Conservation (phyloP, 2,888 invertebrate species). For the Tromatobia lineatoria region DNA sequence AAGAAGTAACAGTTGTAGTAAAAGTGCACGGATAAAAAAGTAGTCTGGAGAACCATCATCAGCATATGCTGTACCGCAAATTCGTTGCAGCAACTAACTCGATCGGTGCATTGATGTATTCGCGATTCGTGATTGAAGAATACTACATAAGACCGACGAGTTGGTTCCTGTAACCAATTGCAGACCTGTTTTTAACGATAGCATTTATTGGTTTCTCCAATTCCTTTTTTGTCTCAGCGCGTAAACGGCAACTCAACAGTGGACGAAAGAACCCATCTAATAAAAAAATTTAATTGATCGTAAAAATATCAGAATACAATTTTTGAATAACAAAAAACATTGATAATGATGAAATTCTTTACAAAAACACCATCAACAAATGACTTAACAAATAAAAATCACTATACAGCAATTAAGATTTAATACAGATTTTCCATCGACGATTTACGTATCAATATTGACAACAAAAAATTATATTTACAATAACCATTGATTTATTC, state of each 20-base stretch:
- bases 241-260: constrained; percentile 54
- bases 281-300: constrained; percentile 52
- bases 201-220: too few species aligned
- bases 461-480: constrained; percentile 3
- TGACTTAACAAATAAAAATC: constrained; percentile 32
- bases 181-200: too few species aligned
- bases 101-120: too few species aligned
- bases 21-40: too few species aligned
- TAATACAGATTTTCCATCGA: constrained; percentile 17
- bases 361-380: constrained; percentile 42
- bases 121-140: too few species aligned
- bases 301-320: constrained; percentile 63
- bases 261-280: constrained; percentile 43
- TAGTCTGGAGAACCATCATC: too few species aligned
- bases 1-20: constrained; percentile 39
- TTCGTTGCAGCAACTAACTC: too few species aligned
- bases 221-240: too few species aligned
- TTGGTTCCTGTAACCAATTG: too few species aligned
- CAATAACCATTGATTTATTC: constrained; percentile 40
- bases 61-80: too few species aligned
- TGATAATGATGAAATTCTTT: constrained; percentile 26
- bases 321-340: constrained; percentile 52
- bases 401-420: constrained; percentile 46
- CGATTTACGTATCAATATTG: constrained; percentile 38
- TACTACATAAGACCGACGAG: too few species aligned